Evolutionary conservation across 2,113 vertebrate species (phyloP).

Genomic region (Hypanus sabinus): DNA sequence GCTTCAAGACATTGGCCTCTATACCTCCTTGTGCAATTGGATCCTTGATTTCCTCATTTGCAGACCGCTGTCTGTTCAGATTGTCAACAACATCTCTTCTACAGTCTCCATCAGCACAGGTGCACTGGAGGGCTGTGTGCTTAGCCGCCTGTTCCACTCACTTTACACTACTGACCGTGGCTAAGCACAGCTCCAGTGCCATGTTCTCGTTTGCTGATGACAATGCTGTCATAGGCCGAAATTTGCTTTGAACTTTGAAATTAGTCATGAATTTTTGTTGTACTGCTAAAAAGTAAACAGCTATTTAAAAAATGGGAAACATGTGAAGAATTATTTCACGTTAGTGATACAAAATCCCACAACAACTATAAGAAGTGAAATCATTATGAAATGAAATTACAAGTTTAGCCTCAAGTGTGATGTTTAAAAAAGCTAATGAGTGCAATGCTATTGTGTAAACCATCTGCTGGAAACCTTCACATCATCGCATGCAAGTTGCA

Average conservation of each 20-base stretch:
- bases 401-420: not conserved
- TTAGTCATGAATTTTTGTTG: not conserved
- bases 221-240: too few species aligned
- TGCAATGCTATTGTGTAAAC: not conserved
- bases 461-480: not conserved
- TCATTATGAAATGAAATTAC: not conserved
- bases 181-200: too few species aligned
- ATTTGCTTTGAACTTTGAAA: not conserved
- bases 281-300: not conserved
- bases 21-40: too few species aligned
- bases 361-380: not conserved
- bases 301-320: not conserved
- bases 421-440: not conserved
- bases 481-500: not conserved
- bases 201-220: too few species aligned
- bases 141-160: too few species aligned
- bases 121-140: too few species aligned
- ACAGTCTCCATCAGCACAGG: too few species aligned
- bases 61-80: too few species aligned
- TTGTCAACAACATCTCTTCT: too few species aligned
- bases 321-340: not conserved
- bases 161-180: too few species aligned
- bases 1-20: too few species aligned
- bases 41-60: too few species aligned
- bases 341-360: not conserved